Conservation (phyloP, 2,113 vertebrate species). For the Chauna torquata region DNA sequence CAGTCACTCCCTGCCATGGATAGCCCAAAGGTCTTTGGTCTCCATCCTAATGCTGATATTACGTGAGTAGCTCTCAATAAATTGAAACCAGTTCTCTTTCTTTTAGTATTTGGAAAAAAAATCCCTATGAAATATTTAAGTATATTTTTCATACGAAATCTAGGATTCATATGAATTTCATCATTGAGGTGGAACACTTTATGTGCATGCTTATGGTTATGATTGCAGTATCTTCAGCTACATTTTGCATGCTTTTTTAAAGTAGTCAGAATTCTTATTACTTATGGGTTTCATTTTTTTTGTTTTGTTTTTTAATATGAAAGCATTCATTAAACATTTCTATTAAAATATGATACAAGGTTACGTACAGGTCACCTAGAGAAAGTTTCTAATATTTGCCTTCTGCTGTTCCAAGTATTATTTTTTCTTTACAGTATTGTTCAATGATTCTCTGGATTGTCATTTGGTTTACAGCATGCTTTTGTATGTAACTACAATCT, state of each 20-base stretch:
- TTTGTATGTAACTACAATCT: background rate
- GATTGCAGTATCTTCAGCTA: background rate
- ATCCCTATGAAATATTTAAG: background rate
- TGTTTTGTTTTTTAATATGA: background rate
- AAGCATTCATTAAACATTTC: background rate
- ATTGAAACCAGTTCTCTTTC: background rate
- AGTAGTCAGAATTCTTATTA: background rate
- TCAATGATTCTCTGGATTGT: background rate
- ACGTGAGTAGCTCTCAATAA: slow-evolving; percentile 66
- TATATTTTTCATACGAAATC: background rate
- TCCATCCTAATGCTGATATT: slow-evolving; percentile 82
- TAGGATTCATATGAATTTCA: background rate
- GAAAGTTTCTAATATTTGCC: background rate
- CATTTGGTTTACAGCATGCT: background rate
- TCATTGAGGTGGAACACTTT: background rate
- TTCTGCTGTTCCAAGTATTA: background rate
- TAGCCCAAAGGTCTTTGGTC: slow-evolving; percentile 81
- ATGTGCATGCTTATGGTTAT: background rate
- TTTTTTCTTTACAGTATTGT: background rate
- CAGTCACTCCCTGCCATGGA: slow-evolving; percentile 76
- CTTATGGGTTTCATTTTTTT: background rate
- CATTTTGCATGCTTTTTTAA: background rate
- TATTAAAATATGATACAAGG: background rate
- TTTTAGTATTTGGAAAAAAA: background rate
- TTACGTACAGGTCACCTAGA: background rate